phyloP scores from a whole-genome alignment of 2,113 vertebrate species.

The Geococcyx californianus region DNA sequence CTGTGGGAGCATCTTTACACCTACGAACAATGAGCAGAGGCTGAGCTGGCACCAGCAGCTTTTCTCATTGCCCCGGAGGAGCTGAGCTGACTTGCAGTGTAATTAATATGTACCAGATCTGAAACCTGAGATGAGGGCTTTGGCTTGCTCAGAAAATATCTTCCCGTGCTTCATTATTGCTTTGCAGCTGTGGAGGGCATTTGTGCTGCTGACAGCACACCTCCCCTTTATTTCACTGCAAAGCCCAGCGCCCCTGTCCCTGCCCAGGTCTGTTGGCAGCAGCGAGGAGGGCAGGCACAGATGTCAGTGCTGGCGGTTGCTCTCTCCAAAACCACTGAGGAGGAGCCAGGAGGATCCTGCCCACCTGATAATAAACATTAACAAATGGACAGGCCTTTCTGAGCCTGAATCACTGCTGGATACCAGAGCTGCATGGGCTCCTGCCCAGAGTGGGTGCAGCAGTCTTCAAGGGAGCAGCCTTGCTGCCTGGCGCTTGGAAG shows the following conservation, averaged over 20 bases:
- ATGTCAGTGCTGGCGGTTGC: neutral
- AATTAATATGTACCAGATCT: slow-evolving; percentile 50
- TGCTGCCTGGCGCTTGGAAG: neutral
- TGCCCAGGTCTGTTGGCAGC: neutral
- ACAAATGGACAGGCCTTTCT: neutral
- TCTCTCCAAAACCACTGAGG: neutral
- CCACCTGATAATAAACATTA: slow-evolving; percentile 29
- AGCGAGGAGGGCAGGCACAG: neutral
- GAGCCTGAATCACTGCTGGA: slow-evolving; percentile 7
- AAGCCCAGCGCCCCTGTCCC: neutral
- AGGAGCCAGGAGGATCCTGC: neutral
- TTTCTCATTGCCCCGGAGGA: slow-evolving; percentile 8
- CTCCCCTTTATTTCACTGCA: neutral
- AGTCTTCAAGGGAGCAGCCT: neutral
- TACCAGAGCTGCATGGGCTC: neutral
- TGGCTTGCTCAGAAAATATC: slow-evolving; percentile 20
- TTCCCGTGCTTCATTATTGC: neutral
- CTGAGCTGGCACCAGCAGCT: slow-evolving; percentile 36
- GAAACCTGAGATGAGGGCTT: slow-evolving; percentile 14
- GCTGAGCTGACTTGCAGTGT: slow-evolving; percentile 32
- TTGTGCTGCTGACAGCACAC: neutral
- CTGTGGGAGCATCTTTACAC: slow-evolving; percentile 19
- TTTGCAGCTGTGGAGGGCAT: neutral
- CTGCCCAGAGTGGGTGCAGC: neutral
- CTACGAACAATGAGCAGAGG: slow-evolving; percentile 3